Evolutionary conservation across 35 echinoderm and acorn worm species (phyloP).

Genomic region (Patiria miniata): DNA sequence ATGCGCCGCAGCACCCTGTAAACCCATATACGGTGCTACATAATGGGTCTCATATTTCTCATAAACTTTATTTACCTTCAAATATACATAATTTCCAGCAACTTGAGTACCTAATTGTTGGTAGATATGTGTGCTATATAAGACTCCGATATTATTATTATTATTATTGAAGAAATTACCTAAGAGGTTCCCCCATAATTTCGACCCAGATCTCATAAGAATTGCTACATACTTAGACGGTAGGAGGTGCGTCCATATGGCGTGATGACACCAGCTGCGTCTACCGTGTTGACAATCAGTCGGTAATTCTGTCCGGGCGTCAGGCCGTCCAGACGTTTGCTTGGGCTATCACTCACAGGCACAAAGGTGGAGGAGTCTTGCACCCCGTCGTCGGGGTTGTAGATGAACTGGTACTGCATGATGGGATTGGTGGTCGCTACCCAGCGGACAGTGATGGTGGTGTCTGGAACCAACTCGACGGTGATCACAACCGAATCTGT

Average conservation of each 20-base stretch:
- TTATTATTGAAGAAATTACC: too few species aligned
- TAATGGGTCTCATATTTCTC: too few species aligned
- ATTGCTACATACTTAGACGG: slow-evolving; percentile 40
- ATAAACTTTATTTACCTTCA: too few species aligned
- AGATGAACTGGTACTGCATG: slow-evolving; percentile 34
- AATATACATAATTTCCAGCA: too few species aligned
- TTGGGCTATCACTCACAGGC: not conserved
- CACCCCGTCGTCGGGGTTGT: not conserved
- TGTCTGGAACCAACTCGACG: not conserved
- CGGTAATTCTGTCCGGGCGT: slow-evolving; percentile 49
- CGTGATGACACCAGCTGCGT: not conserved
- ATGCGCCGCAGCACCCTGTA: too few species aligned
- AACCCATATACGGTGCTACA: too few species aligned
- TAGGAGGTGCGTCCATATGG: slow-evolving; percentile 19
- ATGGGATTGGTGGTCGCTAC: not conserved
- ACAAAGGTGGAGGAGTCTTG: not conserved
- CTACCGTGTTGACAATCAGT: slow-evolving; percentile 8
- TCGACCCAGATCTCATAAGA: too few species aligned
- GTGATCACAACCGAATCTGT: not conserved
- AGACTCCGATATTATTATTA: too few species aligned
- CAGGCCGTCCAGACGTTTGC: slow-evolving; percentile 9
- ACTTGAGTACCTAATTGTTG: too few species aligned
- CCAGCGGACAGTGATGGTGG: slow-evolving; percentile 29
- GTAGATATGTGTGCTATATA: too few species aligned
- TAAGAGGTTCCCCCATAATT: too few species aligned